phyloP scores from a whole-genome alignment of 2,888 invertebrate species.

The Agriotes lineatus region DNA sequence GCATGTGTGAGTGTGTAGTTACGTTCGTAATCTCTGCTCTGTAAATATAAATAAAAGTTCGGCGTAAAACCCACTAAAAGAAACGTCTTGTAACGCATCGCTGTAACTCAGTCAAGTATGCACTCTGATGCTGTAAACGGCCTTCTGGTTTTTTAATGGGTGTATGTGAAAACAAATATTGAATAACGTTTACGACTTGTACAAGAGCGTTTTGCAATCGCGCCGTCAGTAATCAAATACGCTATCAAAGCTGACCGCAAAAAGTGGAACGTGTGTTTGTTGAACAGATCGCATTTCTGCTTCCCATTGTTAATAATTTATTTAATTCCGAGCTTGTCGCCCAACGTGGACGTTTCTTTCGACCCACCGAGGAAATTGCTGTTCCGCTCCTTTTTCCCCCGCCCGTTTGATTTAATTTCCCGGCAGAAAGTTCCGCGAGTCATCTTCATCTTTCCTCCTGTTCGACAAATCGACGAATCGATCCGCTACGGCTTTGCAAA shows the following conservation, averaged over 20 bases:
- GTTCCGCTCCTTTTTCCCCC: not conserved
- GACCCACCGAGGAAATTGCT: too few species aligned
- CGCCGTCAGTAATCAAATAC: constrained; percentile 10
- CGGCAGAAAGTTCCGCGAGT: not conserved
- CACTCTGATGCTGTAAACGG: not conserved
- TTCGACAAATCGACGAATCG: not conserved
- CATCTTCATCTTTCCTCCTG: not conserved
- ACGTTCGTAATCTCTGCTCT: too few species aligned
- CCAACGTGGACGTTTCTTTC: too few species aligned
- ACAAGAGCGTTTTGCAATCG: constrained; percentile 10
- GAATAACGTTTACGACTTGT: not conserved
- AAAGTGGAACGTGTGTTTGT: not conserved
- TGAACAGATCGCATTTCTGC: not conserved
- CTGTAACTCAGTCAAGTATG: too few species aligned
- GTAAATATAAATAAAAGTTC: too few species aligned
- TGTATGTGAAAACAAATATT: constrained; percentile 16
- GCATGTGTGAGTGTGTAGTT: too few species aligned
- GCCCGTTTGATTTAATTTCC: not conserved
- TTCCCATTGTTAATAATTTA: too few species aligned
- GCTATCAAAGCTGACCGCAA: constrained; percentile 5
- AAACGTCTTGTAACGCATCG: too few species aligned
- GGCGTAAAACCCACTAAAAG: too few species aligned
- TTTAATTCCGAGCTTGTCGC: too few species aligned
- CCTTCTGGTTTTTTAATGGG: constrained; percentile 21
- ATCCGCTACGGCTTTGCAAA: constrained; percentile 7